Evolutionary conservation across 1,140 invertebrate genomes (phyloP), one percentile per base, ranked within the genome.

Genomic region (Lycorma delicatula): DNA sequence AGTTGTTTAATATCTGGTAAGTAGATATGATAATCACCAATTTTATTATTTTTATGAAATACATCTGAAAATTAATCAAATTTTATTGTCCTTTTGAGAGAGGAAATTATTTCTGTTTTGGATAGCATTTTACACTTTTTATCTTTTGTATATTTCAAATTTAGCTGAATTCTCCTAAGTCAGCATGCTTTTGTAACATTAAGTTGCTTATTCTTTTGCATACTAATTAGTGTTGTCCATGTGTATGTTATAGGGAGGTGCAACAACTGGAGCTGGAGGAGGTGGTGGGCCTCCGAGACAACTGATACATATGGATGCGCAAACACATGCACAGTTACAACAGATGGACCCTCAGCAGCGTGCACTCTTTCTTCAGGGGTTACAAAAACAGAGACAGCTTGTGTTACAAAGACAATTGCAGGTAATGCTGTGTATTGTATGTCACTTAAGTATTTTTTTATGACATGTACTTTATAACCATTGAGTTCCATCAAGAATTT

Each of bases 321-420:
- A 87, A 60, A 87, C 86, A 3, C 86, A 89, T 66, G 84, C 86
- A n/a, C 85, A 90, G 60, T 69, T 89, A 25, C 86, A 90, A 65
- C 85, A 88, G 54, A 81, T 91, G 79, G 84, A 87, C 65, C 84
- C 85, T 0, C 80, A 85, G 54, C 86, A 90, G 61, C 75, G 85
- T 26, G 83, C 84, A 2, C 77, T 87, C 65, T 89, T 89, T 64
- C 81, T 90, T 0, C 81, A 86, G 5, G 86, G 86, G 65, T 71
- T 89, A 31, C 84, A 87, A 63, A 84, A 84, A 64, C 78, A 84
- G 47, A 73, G 82, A 41, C 81, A 80, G 58, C 68, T 84, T 3
- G 52, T 76, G 4, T 63, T 80, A 28, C 78, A 79, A 56, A 73
- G 75, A 23, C 67, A 70, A 44, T 54, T 65, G 56, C 72, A 79